Conservation (phyloP, 1,140 invertebrate species). For the Penaeus chinensis region DNA sequence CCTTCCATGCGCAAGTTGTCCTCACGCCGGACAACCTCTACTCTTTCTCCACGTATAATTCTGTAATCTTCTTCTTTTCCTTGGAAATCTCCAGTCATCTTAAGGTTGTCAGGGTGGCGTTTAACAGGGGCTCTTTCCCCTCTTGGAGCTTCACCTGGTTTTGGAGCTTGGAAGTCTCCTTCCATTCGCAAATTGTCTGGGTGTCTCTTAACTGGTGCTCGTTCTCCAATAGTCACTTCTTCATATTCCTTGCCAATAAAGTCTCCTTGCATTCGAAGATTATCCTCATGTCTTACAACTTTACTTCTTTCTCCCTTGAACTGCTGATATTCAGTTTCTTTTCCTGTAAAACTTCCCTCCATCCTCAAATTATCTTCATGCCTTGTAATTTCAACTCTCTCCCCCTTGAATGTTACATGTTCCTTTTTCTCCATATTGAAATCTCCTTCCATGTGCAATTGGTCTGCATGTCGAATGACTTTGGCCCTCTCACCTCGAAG, state of each 20-base stretch:
- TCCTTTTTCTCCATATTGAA: slow-evolving; percentile 66
- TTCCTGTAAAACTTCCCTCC: slow-evolving; percentile 71
- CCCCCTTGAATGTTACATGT: slow-evolving; percentile 65
- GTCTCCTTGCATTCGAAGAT: slow-evolving; percentile 67
- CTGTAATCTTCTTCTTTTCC: slow-evolving; percentile 68
- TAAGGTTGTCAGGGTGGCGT: slow-evolving; percentile 73
- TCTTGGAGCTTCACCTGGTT: slow-evolving; percentile 52
- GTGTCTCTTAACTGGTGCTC: slow-evolving; percentile 60
- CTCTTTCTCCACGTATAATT: slow-evolving; percentile 69
- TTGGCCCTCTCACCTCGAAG: slow-evolving; percentile 61
- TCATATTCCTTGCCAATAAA: slow-evolving; percentile 66
- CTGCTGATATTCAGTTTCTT: slow-evolving; percentile 40
- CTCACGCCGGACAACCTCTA: slow-evolving; percentile 66
- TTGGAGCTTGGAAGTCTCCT: slow-evolving; percentile 56
- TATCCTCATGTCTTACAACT: slow-evolving; percentile 63
- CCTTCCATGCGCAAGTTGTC: slow-evolving; percentile 45
- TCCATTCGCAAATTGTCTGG: slow-evolving; percentile 63
- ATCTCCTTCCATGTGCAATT: slow-evolving; percentile 77
- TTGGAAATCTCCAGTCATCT: slow-evolving; percentile 69
- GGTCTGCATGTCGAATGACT: slow-evolving; percentile 69
- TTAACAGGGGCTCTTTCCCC: slow-evolving; percentile 69
- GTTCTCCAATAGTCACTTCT: slow-evolving; percentile 56
- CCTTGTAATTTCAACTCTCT: slow-evolving; percentile 69
- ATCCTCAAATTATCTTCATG: slow-evolving; percentile 73
- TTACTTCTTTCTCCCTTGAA: slow-evolving; percentile 60